Evolutionary conservation across 2,888 invertebrate genomes (phyloP), one percentile per base, ranked within the genome.

Genomic region (Plebejus argus): DNA sequence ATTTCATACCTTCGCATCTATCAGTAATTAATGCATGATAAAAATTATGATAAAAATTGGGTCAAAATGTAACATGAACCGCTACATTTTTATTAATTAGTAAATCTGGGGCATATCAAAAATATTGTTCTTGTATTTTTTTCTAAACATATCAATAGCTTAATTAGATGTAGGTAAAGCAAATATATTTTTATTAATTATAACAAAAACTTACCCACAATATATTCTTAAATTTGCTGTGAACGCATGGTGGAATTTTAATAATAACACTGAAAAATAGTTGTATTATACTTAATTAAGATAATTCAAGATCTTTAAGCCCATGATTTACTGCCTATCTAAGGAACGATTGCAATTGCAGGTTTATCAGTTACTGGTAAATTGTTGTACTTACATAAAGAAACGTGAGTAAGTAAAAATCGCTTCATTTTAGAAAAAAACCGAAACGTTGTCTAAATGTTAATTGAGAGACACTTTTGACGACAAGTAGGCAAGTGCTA

Each of bases 151-250:
- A 45, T 45, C 10, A 3, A 45, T 45, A 45, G 10, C 45, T 3
- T 45, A 12, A 45, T 53, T 53, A 1, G 18, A 53, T 18, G 18
- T 49, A 45, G 10, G 10, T 49, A 49, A 53, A 53, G 53, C 4
- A 5, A 53, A 53, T 53, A 15, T 49, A 49, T 49, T 49, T 49
- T 23, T 61, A 3, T 61, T 10, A 28, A 53, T 66, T 10, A 18
- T 49, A 10, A 53, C 7, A 49, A 76, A 58, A 18, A 70, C 66
- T 58, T 71, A 78, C 79, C 76, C 77, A 18, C 74, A 20, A 75
- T 78, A 78, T 18, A 76, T 33, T 39, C 78, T 76, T n/a, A 80
- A 39, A 76, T 39, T 70, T n/a, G 78, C 79, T n/a, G 78, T 75
- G 10, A 78, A 20, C 18, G 35, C 74, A n/a, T 28, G 61, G n/a